Evolutionary conservation across 2,888 invertebrate species (phyloP), one percentile per base, ranked within the genome.

Genomic region (Sialis fuliginosa): DNA sequence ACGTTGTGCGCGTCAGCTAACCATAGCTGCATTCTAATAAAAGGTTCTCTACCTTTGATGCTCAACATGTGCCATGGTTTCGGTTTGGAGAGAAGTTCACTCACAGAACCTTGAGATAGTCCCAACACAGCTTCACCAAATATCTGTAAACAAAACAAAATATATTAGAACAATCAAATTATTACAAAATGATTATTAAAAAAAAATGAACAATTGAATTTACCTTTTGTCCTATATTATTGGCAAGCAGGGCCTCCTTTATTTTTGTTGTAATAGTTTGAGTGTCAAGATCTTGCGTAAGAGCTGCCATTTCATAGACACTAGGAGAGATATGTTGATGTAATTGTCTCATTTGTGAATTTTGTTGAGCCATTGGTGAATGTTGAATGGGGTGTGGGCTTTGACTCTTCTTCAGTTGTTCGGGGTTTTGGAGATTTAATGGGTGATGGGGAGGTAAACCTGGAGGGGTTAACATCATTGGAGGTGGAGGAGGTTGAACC

Each of bases 61-160:
- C 93, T 95, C 47, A 97, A 75, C 93, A 96, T 93, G 62, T 93
- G 93, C 96, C 97, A 97, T 0, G 96, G 96, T 60, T 97, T 97
- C 5, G 97, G 97, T 64, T 96, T 96, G 50, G 95, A 93, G 6
- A 98, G 73, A 51, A 98, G 71, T 65, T 98, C 98, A 58, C 93
- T 95, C 8, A 96, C 96, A 2, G 96, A 92, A 8, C 92, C 96
- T 66, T 97, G 96, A 0, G 93, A 93, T 32, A 97, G 71, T 0
- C 95, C 96, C 9, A 98, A 72, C 4, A 98, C 95, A 1, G 92
- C 93, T 68, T 98, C 97, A 7, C 97, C 98, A 60, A 98, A 97
- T 52, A 92, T 90, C 73, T 77, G 63, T 8, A 66, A 67, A 50
- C 52, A 55, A 53, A 52, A n/a, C n/a, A 52, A 52, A 42, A 40